phyloP scores from a whole-genome alignment of 1,140 invertebrate species.

The Brachionus asplanchnoidis region DNA sequence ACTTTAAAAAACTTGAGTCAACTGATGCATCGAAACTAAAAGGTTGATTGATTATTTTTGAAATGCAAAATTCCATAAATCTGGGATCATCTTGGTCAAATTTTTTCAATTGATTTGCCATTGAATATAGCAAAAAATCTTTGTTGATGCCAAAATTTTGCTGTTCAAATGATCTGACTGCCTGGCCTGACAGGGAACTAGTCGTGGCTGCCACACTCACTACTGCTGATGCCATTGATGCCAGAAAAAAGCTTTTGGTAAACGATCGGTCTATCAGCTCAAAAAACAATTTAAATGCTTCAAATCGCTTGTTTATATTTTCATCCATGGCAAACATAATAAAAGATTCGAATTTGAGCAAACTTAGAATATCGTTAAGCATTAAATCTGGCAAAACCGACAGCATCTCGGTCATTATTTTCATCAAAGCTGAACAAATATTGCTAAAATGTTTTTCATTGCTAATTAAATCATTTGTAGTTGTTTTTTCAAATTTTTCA shows the following conservation, averaged over 20 bases:
- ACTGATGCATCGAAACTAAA: not conserved
- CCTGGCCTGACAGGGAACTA: not conserved
- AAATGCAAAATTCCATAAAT: constrained; percentile 21
- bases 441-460: constrained; percentile 20
- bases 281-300: constrained; percentile 20
- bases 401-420: constrained; percentile 32
- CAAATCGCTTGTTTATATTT: not conserved
- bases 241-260: not conserved
- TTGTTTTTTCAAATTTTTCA: not conserved
- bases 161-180: not conserved
- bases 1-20: not conserved
- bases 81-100: not conserved
- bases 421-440: constrained; percentile 21
- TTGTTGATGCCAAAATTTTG: constrained; percentile 24
- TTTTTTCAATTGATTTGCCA: constrained; percentile 33
- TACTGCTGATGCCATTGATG: constrained; percentile 29
- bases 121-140: constrained; percentile 29
- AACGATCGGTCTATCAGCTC: constrained; percentile 15
- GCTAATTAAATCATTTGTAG: not conserved
- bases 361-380: constrained; percentile 8
- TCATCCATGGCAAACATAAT: constrained; percentile 41
- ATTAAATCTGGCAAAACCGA: constrained; percentile 3
- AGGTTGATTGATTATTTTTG: not conserved
- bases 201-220: not conserved
- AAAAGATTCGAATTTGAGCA: constrained; percentile 36